Percentiles rank a stretch among this genome's conserved stretches.
Evolutionary conservation across 2,113 vertebrate genomes (phyloP).

Genomic region (Macheiramphus alcinus): DNA sequence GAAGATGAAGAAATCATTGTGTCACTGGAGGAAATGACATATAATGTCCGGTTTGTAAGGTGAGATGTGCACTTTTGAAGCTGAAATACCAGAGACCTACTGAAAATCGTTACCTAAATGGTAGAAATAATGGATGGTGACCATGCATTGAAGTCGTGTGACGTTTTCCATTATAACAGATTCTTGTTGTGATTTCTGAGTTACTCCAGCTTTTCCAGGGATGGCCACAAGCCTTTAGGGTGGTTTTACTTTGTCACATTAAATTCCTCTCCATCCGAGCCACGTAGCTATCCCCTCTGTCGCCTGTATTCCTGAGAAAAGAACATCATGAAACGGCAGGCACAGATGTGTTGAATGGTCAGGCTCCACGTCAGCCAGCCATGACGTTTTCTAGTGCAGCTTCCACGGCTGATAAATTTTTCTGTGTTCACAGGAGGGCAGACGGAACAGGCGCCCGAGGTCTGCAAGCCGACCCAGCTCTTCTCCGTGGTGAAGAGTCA

Average conservation of each 20-base stretch:
- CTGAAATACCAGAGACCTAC: background rate
- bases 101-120: background rate
- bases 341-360: background rate
- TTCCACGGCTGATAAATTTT: background rate
- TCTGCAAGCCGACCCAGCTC: background rate
- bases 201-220: background rate
- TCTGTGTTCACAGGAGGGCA: background rate
- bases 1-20: background rate
- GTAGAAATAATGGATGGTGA: background rate
- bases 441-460: background rate
- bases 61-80: background rate
- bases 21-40: background rate
- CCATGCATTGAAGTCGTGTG: background rate
- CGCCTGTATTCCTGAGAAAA: background rate
- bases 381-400: fast-evolving
- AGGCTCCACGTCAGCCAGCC: background rate
- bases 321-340: fast-evolving
- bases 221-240: background rate
- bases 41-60: background rate
- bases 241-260: background rate
- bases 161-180: background rate
- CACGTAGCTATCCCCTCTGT: background rate
- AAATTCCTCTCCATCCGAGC: background rate
- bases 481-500: background rate
- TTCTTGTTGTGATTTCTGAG: background rate